Base-by-base conservation (phyloP, 2,113 vertebrate species). In the Acrocephalus arundinaceus region DNA sequence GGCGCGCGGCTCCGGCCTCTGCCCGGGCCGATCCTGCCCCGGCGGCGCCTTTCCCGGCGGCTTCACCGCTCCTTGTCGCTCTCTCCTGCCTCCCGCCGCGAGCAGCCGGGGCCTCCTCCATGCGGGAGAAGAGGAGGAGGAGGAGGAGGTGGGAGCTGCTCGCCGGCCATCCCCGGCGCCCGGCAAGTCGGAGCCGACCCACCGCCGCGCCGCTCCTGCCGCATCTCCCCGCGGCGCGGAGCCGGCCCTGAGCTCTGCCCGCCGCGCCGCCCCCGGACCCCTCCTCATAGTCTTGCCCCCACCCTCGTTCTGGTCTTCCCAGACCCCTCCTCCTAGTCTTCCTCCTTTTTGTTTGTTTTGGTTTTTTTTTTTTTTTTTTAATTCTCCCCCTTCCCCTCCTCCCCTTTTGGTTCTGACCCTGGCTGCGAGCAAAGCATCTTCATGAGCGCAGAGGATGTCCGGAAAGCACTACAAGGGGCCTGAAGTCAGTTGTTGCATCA, bases 401-500 rank as follows among this genome's bases (percentile, higher is more conserved):
- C 12, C 33, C 9, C 4, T 16, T 83, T 62, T 70, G 91, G 7
- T 67, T 93, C 71, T 94, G 84, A 91, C 73, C 88, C 86, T 87
- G 94, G 65, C 91, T 76, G 82, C 87, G 37, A 91, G 79, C 31
- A 90, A 61, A 93, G 96, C 67, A 97, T 92, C 97, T 98, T 97
- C 96, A 98, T 98, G 98, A 97, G 92, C 97, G 85, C 97, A 96
- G 97, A 98, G 98, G 97, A 99, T 99, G 98, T 99, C 99, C 91
- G 99, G 99, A 76, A 99, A 99, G 98, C 99, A 99, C 96, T 99
- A 99, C 97, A 99, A 99, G 97, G 99, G 99, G 95, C 99, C 99
- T 49, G 99, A 99, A 98, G 99, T 99, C 98, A 99, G 99, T 98
- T 99, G 99, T 98, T 99, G 99, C 98, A 99, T 99, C 97, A 99